Evolutionary conservation across 2,888 invertebrate genomes (phyloP), one percentile per base, ranked within the genome.

Genomic region (Drosophila atroscutellata): DNA sequence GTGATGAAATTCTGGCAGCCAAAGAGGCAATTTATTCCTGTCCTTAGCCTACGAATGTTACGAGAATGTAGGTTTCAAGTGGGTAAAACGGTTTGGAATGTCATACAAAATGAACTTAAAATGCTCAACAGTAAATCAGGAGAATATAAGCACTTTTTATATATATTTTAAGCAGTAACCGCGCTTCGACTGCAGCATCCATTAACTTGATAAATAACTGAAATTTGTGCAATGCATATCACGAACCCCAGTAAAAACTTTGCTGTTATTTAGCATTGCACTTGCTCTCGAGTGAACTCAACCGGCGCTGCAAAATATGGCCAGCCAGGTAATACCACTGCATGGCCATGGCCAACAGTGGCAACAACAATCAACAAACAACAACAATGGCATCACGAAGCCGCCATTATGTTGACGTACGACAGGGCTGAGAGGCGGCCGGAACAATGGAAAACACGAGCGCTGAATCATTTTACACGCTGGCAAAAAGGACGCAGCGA

Each of bases 331-430:
- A 67, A 71, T 61, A 45, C 72, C 34, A 64, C 61, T 50, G 61
- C 54, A 55, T 56, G 74, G 55, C 57, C 63, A 65, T 58, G 75
- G 51, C 57, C 54, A 59, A 64, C 54, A 56, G 28, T 39, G n/a
- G 55, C 13, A 37, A 37, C 13, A 55, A 55, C 45, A 52, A 67
- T 32, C 37, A 72, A 24, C 55, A 72, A 65, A 42, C 52, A 63
- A 65, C 50, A 71, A 72, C 86, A 84, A 84, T 72, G 83, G 57
- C 56, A 70, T 62, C 60, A 76, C 77, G 59, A 50, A 70, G 62
- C 69, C 80, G 70, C 84, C 74, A 83, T 85, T 87, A 85, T 85
- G 87, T 85, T 85, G 85, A 87, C 86, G 87, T 87, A 85, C 77
- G 88, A 80, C 69, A 73, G 76, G 77, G 61, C 58, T 59, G 62